These are phyloP conservation scores for Corvus hawaiiensis DNA, from an alignment of 2,113 vertebrate species.

Conservation along the genomic window DNA sequence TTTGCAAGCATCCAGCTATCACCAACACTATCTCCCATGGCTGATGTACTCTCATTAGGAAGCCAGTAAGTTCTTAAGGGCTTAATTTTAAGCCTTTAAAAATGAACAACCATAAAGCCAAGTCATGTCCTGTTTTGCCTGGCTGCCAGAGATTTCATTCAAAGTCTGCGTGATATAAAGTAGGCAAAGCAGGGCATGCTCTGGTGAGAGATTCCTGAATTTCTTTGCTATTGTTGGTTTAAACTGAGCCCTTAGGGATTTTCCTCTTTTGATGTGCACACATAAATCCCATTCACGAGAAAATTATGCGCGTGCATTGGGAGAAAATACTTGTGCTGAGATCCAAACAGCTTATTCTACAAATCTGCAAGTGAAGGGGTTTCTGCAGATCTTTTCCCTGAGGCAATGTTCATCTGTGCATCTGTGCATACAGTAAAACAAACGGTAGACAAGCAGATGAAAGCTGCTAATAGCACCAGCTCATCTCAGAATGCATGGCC, in stretches of 20 bases:
- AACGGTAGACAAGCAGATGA: background rate
- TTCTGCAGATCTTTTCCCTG: constrained; percentile 5
- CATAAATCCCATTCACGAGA: background rate
- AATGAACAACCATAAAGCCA: background rate
- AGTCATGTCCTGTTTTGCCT: constrained; percentile 7
- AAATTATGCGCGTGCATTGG: background rate
- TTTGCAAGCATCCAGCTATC: background rate
- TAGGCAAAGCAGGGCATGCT: constrained; percentile 16
- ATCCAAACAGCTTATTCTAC: background rate
- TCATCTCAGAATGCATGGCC: background rate
- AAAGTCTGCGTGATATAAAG: background rate
- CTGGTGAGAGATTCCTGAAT: constrained; percentile 7
- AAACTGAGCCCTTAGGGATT: constrained; percentile 24
- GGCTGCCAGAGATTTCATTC: background rate
- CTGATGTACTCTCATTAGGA: background rate
- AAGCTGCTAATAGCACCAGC: background rate
- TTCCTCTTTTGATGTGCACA: constrained; percentile 37
- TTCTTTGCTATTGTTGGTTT: constrained; percentile 33
- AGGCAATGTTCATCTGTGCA: background rate
- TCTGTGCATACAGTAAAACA: background rate
- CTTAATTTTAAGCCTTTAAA: background rate
- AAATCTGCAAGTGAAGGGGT: background rate
- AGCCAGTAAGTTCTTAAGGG: background rate
- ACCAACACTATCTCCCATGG: background rate
- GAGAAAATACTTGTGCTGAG: background rate